Conservation (phyloP, 2,888 invertebrate species). For the Chironomus tentans region DNA sequence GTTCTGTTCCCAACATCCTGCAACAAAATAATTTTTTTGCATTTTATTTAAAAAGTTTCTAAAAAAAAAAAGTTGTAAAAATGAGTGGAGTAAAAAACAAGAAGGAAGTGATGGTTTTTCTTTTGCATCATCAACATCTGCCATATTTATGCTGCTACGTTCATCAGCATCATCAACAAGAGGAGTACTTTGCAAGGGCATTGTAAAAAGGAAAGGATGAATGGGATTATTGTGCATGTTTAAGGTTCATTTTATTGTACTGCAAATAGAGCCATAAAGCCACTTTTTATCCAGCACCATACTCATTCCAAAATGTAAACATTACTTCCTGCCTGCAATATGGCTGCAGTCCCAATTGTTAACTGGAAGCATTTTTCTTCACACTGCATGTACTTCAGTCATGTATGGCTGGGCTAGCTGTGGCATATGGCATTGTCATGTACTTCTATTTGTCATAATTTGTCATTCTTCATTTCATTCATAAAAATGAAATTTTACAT, state of each 20-base stretch:
- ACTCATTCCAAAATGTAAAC: background rate
- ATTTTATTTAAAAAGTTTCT: background rate
- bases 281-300: background rate
- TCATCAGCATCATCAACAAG: background rate
- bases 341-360: background rate
- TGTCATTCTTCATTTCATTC: conserved; percentile 15
- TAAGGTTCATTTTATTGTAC: conserved; percentile 20
- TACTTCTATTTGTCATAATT: conserved; percentile 23
- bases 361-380: background rate
- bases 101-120: conserved; percentile 12
- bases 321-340: background rate
- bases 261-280: conserved; percentile 18
- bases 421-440: background rate
- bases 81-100: too few relatives aligned
- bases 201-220: background rate
- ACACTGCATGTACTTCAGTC: background rate
- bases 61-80: background rate
- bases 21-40: background rate
- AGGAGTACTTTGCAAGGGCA: background rate
- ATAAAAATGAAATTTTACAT: conserved; percentile 5
- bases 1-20: too few relatives aligned
- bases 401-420: background rate
- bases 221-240: conserved; percentile 22
- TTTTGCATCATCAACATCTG: background rate
- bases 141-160: background rate